These are phyloP conservation scores for Alca torda DNA, from an alignment of 2,797 vertebrate genomes.

Conservation along the genomic window DNA sequence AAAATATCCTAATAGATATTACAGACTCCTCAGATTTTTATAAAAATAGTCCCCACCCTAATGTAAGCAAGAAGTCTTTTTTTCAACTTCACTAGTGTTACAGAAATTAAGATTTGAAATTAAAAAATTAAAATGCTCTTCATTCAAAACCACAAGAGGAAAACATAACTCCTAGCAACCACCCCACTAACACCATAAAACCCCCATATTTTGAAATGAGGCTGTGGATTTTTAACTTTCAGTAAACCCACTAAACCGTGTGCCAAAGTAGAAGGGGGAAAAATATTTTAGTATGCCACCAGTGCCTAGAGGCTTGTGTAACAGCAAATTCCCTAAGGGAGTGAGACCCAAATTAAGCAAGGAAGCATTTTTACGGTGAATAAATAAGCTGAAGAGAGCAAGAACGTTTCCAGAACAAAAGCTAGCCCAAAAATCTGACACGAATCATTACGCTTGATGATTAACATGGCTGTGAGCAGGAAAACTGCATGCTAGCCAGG, in stretches of 20 bases:
- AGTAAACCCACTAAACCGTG: neutral
- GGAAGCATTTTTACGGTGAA: neutral
- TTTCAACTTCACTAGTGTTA: neutral
- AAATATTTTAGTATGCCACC: neutral
- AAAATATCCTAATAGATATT: neutral
- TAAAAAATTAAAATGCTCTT: neutral
- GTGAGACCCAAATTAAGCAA: neutral
- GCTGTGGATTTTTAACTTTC: neutral
- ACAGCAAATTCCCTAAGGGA: neutral
- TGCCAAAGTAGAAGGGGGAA: neutral
- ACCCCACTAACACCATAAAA: neutral
- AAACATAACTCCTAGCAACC: neutral
- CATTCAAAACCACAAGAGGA: neutral
- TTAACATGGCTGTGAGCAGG: neutral
- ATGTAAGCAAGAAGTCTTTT: neutral
- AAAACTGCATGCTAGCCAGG: neutral
- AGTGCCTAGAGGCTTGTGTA: neutral
- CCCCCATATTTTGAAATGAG: neutral
- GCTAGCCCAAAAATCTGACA: neutral
- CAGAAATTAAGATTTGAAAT: neutral
- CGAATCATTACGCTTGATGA: neutral
- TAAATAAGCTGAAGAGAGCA: neutral
- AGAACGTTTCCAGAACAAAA: neutral
- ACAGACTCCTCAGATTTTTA: neutral
- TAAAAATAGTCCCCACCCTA: neutral